A percentile compares a stretch with the other conserved stretches of the same genome.
Conservation (phyloP, 2,113 vertebrate genomes). For the Spizaetus ornatus region DNA sequence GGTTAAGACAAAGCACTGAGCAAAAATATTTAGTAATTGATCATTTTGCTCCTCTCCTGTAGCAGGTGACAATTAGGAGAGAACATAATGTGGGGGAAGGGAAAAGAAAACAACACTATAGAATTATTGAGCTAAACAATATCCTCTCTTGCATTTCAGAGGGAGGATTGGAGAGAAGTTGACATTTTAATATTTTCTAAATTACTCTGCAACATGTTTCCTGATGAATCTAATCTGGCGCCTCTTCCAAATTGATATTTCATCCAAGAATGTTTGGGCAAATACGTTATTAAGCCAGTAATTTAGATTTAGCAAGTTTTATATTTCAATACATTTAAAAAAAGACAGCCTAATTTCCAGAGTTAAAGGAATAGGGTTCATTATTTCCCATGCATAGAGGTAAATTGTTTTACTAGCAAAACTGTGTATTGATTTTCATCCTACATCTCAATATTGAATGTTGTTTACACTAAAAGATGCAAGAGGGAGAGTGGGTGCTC, state of each 20-base stretch:
- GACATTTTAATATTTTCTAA: conserved; percentile 61
- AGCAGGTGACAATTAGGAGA: background rate
- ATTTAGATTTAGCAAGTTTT: conserved; percentile 37
- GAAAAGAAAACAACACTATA: background rate
- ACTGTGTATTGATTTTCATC: background rate
- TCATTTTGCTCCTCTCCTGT: background rate
- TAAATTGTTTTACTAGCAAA: background rate
- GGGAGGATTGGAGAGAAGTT: background rate
- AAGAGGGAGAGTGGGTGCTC: background rate
- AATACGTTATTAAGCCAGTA: background rate
- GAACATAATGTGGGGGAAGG: background rate
- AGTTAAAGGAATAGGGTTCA: background rate
- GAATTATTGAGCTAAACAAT: conserved; percentile 20
- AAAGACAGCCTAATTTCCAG: background rate
- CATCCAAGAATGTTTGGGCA: conserved; percentile 27
- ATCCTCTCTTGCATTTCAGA: conserved; percentile 6
- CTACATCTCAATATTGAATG: background rate
- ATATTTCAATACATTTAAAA: background rate
- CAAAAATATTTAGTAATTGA: background rate
- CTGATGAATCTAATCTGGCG: conserved; percentile 15
- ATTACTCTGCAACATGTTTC: conserved; percentile 43
- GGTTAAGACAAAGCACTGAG: background rate
- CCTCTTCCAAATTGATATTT: conserved; percentile 31
- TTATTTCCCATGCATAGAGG: background rate
- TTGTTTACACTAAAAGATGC: background rate